phyloP scores from a whole-genome alignment of 2,888 invertebrate species.

The Epinotia ramella region DNA sequence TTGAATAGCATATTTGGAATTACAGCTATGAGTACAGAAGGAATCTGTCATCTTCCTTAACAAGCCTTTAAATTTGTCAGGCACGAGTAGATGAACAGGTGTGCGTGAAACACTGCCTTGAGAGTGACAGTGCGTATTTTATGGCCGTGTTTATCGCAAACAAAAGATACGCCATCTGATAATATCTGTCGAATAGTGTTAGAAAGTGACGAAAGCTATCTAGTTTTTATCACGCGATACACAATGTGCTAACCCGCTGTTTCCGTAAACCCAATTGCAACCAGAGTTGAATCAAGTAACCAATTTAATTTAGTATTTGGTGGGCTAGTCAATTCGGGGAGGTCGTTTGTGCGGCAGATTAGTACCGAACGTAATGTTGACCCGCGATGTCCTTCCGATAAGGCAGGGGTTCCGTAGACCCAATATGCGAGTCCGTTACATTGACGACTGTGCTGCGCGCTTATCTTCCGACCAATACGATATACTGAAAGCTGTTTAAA shows the following conservation, averaged over 20 bases:
- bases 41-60: neutral
- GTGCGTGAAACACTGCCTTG: neutral
- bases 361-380: constrained; percentile 62
- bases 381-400: constrained; percentile 77
- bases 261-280: constrained; percentile 56
- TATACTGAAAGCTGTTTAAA: constrained; percentile 39
- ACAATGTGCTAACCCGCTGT: neutral
- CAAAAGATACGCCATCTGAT: neutral
- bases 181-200: neutral
- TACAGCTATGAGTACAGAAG: neutral
- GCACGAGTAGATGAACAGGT: too few species aligned
- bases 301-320: constrained; percentile 79
- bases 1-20: neutral
- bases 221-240: neutral
- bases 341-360: constrained; percentile 78
- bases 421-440: constrained; percentile 71
- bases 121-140: neutral
- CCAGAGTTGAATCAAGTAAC: constrained; percentile 63
- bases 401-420: constrained; percentile 68
- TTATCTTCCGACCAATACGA: constrained; percentile 63
- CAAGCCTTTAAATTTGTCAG: neutral
- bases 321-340: constrained; percentile 76
- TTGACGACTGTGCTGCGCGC: constrained; percentile 70
- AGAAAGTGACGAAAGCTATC: neutral
- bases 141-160: neutral